phyloP scores from a whole-genome alignment of 2,797 vertebrate genomes.

The Gorsachius magnificus region DNA sequence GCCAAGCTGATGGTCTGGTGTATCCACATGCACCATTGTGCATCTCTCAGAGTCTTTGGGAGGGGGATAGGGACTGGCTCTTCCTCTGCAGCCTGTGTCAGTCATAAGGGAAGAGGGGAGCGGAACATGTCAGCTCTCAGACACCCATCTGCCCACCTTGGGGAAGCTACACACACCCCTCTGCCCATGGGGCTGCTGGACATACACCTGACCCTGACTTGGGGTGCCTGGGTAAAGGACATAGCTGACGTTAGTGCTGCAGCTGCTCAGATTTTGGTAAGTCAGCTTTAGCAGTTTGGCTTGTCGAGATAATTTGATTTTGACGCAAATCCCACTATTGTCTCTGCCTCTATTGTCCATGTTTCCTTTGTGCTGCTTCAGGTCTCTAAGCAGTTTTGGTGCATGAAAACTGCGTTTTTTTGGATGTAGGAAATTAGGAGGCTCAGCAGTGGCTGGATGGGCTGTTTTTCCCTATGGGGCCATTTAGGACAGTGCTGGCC shows the following conservation, averaged over 20 bases:
- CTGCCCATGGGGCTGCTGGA: background rate
- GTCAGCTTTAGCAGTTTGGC: background rate
- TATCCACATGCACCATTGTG: background rate
- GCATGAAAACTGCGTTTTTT: slow-evolving; percentile 10
- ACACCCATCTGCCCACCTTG: background rate
- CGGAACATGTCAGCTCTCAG: accelerated
- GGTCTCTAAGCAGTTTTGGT: slow-evolving; percentile 25
- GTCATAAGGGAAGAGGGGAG: background rate
- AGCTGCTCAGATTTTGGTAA: background rate
- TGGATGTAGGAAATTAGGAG: background rate
- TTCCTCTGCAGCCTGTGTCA: background rate
- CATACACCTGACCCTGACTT: accelerated
- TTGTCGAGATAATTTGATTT: background rate
- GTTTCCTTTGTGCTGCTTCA: slow-evolving; percentile 27
- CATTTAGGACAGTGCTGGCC: background rate
- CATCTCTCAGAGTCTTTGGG: background rate
- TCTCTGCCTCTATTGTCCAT: slow-evolving; percentile 32
- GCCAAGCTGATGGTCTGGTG: background rate
- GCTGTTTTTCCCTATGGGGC: background rate
- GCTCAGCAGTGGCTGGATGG: background rate
- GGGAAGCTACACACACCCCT: background rate
- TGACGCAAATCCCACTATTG: slow-evolving; percentile 54
- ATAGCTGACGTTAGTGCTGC: background rate
- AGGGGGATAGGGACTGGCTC: background rate
- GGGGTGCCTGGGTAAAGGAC: background rate